Percentiles rank a stretch among this genome's conserved stretches.
Conservation (phyloP, 2,113 vertebrate species). For the Amblyornis subalaris region DNA sequence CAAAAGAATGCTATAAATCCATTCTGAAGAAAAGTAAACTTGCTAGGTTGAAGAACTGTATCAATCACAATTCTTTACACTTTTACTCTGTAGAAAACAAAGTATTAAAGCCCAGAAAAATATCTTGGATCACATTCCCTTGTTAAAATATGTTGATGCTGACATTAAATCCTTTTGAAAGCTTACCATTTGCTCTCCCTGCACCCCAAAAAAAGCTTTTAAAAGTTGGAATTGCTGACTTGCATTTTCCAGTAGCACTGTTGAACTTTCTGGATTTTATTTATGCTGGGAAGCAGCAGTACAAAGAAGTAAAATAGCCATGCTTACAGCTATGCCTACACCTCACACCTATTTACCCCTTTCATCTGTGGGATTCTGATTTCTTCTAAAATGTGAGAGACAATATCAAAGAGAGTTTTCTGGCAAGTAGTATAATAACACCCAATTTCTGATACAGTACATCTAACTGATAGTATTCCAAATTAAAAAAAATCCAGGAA, state of each 20-base stretch:
- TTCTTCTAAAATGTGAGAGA: not conserved
- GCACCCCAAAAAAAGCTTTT: not conserved
- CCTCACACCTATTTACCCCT: not conserved
- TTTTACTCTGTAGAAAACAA: not conserved
- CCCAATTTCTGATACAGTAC: not conserved
- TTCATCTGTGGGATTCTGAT: not conserved
- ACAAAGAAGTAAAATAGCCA: too few species aligned
- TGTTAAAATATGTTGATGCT: not conserved
- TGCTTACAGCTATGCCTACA: not conserved
- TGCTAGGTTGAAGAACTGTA: not conserved
- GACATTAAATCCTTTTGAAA: not conserved
- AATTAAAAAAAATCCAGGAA: not conserved
- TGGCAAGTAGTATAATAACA: not conserved
- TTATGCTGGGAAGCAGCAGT: too few species aligned
- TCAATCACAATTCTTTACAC: not conserved
- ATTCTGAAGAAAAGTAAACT: not conserved
- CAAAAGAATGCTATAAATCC: not conserved
- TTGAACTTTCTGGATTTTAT: too few species aligned
- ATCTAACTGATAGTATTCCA: not conserved
- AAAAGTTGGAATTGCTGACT: not conserved
- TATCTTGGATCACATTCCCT: not conserved
- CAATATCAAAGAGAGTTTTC: not conserved
- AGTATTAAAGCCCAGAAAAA: not conserved
- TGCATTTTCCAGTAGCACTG: too few species aligned
- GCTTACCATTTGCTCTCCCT: not conserved